phyloP scores from a whole-genome alignment of 2,113 vertebrate species.

The Cricetomys ansorgei region DNA sequence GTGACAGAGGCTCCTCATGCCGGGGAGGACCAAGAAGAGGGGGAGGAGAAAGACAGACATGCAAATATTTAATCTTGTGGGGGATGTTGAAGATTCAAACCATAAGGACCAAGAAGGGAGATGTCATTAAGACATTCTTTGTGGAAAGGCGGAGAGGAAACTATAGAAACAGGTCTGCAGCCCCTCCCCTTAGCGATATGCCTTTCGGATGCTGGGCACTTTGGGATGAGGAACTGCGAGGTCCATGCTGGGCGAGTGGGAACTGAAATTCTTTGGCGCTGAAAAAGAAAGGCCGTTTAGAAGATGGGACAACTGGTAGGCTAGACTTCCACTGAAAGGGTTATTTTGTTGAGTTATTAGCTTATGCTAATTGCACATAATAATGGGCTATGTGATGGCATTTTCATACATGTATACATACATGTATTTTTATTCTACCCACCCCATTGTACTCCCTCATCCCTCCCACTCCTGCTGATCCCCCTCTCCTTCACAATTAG shows the following conservation, averaged over 20 bases:
- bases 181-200: background rate
- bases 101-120: background rate
- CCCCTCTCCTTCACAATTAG: background rate
- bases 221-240: background rate
- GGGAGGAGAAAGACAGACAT: background rate
- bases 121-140: background rate
- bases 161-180: background rate
- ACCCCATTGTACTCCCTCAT: background rate
- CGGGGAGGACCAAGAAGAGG: background rate
- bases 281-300: background rate
- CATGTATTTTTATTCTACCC: background rate
- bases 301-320: background rate
- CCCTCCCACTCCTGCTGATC: background rate
- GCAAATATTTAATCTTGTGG: background rate
- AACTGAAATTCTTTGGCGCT: background rate
- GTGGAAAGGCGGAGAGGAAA: background rate
- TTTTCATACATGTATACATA: background rate
- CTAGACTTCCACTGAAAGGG: background rate
- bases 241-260: background rate
- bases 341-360: background rate
- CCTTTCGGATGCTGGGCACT: background rate
- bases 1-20: background rate
- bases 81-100: background rate
- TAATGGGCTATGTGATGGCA: background rate
- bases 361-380: background rate